Base-by-base conservation (phyloP, 2,797 vertebrate genomes). In the Fratercula arctica region DNA sequence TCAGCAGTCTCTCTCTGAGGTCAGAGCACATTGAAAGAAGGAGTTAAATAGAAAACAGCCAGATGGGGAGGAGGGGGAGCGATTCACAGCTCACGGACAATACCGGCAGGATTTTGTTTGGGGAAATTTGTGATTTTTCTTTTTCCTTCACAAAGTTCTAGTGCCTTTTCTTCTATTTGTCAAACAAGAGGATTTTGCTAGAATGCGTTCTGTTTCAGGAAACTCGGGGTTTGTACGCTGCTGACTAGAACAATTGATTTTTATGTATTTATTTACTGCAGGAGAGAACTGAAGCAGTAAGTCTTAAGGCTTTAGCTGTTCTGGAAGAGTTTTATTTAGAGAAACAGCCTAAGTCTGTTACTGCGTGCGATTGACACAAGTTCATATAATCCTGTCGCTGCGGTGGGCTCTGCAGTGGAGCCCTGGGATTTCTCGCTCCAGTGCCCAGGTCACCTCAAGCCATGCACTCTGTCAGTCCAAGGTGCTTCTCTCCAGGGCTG, bases 181-280 rank as follows among this genome's bases (percentile, higher is more conserved):
- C 54, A n/a, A 93, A 59, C 18, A 19, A 60, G 80, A 96, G 74
- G 68, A 53, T 93, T 95, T 91, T 89, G 80, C 35, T 81, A 31
- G 31, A 63, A 17, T 13, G 13, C 20, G 12, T 89, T 76, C 43
- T 87, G 67, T 84, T 43, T 85, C 54, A 61, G 94, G 66, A 75
- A 89, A 81, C 70, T 67, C 3, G 0, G 51, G 37, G 66, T 79
- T 89, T 68, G 13, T 78, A 18, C 26, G 1, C 68, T 81, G 54
- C 77, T 90, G 59, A 76, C 81, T 82, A 93, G 92, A 96, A 95
- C 93, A 69, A 95, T 95, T 86, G 96, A 95, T 96, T 96, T 97
- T 93, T 94, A 69, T 95, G 92, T 85, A 43, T 93, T 85, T 96
- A 26, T 92, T 89, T 92, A 59, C 64, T 82, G 74, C 18, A 1